These are phyloP conservation scores for Volucella inanis DNA, from an alignment of 2,888 invertebrate species.

Conservation along the genomic window DNA sequence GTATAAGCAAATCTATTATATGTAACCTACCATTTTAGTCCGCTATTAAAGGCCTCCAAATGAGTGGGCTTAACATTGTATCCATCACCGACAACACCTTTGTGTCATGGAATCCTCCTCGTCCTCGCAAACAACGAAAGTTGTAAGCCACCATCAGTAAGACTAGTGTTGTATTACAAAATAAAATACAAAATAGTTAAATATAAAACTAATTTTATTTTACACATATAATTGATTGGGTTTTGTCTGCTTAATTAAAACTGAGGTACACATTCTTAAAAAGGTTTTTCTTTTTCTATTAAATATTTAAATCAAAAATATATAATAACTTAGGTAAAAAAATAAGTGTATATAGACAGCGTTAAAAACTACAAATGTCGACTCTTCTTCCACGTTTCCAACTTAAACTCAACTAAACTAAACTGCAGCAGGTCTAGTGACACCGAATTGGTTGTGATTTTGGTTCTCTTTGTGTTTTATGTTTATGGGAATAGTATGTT, in stretches of 20 bases:
- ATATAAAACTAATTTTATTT: constrained; percentile 62
- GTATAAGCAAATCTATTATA: not conserved
- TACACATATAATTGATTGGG: constrained; percentile 36
- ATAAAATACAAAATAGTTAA: constrained; percentile 22
- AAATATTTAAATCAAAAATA: constrained; percentile 38
- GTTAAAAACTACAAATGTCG: constrained; percentile 48
- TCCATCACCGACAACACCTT: constrained; percentile 96
- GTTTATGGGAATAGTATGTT: constrained; percentile 49
- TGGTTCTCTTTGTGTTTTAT: not conserved
- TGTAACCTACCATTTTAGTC: constrained; percentile 86
- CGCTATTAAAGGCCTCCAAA: constrained; percentile 95
- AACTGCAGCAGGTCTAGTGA: constrained; percentile 14
- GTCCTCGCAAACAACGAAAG: constrained; percentile 93
- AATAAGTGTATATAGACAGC: constrained; percentile 57
- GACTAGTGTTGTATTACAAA: not conserved
- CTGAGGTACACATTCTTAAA: constrained; percentile 55
- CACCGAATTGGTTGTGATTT: not conserved
- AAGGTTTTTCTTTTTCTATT: not conserved
- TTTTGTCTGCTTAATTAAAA: constrained; percentile 56
- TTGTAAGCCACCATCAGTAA: constrained; percentile 84
- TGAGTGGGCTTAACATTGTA: constrained; percentile 94
- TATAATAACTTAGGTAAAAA: constrained; percentile 69
- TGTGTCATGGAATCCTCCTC: constrained; percentile 91
- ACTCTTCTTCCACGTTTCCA: not conserved
- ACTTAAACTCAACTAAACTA: not conserved